Percentiles rank a stretch among this genome's conserved stretches.
Conservation (phyloP, 2,113 vertebrate species). For the Dasypus novemcinctus region DNA sequence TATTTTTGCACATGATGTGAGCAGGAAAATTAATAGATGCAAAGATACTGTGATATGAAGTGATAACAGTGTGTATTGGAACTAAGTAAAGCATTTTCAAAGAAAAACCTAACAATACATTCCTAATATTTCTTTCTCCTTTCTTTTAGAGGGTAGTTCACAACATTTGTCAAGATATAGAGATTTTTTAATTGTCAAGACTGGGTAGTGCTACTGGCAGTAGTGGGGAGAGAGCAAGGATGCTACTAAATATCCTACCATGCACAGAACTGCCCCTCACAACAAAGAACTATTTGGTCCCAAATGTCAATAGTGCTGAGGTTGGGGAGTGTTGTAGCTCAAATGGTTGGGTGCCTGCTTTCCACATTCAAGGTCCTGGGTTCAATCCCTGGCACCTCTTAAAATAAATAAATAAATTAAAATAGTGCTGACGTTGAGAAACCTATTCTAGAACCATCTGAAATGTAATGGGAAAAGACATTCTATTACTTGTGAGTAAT, state of each 20-base stretch:
- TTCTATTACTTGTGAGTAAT: not conserved
- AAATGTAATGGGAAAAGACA: not conserved
- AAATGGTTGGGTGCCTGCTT: too few species aligned
- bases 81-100: not conserved
- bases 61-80: not conserved
- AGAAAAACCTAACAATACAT: not conserved
- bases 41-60: not conserved
- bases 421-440: not conserved
- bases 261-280: not conserved
- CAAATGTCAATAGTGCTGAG: not conserved
- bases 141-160: not conserved
- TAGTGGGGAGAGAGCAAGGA: not conserved
- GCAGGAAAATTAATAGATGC: not conserved
- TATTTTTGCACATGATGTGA: not conserved
- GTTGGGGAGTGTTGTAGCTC: too few species aligned
- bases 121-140: not conserved
- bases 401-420: too few species aligned
- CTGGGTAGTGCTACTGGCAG: too few species aligned
- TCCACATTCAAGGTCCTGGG: too few species aligned
- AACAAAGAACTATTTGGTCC: not conserved
- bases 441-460: not conserved
- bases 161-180: not conserved
- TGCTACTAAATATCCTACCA: not conserved
- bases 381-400: too few species aligned
- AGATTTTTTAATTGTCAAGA: not conserved